A percentile compares a stretch with the other conserved stretches of the same genome.
Conservation (phyloP, 1,140 invertebrate species). For the Drosophila malerkotliana region DNA sequence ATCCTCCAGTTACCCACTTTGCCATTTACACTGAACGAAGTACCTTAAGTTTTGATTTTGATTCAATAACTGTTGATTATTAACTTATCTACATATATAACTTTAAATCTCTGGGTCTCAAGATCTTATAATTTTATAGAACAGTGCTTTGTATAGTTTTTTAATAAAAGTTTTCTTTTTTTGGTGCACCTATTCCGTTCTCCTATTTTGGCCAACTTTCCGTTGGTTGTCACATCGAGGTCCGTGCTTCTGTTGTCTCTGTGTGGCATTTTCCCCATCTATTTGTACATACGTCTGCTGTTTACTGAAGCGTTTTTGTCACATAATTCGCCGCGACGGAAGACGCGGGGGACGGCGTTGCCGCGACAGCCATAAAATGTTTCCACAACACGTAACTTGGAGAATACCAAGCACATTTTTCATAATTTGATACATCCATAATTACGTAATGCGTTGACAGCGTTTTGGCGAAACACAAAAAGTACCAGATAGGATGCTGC, state of each 20-base stretch:
- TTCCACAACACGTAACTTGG: slow-evolving; percentile 64
- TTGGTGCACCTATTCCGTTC: slow-evolving; percentile 1
- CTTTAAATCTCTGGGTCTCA: too few relatives aligned
- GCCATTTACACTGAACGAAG: slow-evolving; percentile 1
- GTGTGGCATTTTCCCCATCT: slow-evolving; percentile 45
- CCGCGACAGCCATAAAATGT: slow-evolving; percentile 65
- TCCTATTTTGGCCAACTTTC: slow-evolving; percentile 9
- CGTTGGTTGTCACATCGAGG: slow-evolving; percentile 14
- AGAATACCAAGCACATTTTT: slow-evolving; percentile 63
- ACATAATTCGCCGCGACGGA: slow-evolving; percentile 62
- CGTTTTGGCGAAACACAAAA: slow-evolving; percentile 38
- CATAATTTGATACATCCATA: slow-evolving; percentile 80
- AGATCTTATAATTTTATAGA: too few relatives aligned
- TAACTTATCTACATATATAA: too few relatives aligned
- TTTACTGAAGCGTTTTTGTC: slow-evolving; percentile 47
- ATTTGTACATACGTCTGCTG: slow-evolving; percentile 55
- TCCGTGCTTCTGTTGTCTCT: slow-evolving; percentile 34
- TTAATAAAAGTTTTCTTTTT: neutral
- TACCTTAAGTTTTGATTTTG: neutral
- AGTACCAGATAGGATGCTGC: slow-evolving; percentile 11
- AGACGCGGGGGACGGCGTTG: slow-evolving; percentile 45
- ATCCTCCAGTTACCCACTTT: slow-evolving; percentile 15
- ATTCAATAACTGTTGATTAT: neutral
- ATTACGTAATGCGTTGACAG: slow-evolving; percentile 79
- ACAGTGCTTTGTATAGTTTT: too few relatives aligned